Evolutionary conservation across 2,888 invertebrate genomes (phyloP).

Genomic region (Hartigia nigra): DNA sequence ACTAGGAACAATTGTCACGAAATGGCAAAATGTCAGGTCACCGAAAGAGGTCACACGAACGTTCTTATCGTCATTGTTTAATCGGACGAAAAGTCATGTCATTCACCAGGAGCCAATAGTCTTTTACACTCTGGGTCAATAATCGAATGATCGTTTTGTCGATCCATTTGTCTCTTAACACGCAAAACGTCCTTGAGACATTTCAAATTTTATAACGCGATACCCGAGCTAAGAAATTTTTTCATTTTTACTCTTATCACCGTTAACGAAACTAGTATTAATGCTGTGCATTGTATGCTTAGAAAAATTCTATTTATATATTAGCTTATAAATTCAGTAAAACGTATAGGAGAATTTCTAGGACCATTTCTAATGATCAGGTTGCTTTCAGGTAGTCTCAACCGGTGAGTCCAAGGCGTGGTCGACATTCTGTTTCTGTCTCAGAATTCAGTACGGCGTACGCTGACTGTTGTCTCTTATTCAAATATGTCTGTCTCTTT

Average conservation of each 20-base stretch:
- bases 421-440: slow-evolving; percentile 4
- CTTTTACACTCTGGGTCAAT: background rate
- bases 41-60: background rate
- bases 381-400: background rate
- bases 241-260: background rate
- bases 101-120: background rate
- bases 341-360: background rate
- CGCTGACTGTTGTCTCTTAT: background rate
- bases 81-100: background rate
- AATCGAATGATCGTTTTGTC: background rate
- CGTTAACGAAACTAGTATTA: background rate
- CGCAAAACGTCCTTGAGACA: background rate
- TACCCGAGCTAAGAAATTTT: background rate
- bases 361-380: background rate
- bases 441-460: background rate
- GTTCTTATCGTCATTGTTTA: background rate
- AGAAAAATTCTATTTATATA: background rate
- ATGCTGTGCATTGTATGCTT: background rate
- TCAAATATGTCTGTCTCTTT: background rate
- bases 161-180: background rate
- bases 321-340: background rate
- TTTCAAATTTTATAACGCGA: background rate
- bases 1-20: background rate
- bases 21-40: background rate
- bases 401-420: background rate